phyloP scores from a whole-genome alignment of 2,113 vertebrate species.

The Alligator mississippiensis region DNA sequence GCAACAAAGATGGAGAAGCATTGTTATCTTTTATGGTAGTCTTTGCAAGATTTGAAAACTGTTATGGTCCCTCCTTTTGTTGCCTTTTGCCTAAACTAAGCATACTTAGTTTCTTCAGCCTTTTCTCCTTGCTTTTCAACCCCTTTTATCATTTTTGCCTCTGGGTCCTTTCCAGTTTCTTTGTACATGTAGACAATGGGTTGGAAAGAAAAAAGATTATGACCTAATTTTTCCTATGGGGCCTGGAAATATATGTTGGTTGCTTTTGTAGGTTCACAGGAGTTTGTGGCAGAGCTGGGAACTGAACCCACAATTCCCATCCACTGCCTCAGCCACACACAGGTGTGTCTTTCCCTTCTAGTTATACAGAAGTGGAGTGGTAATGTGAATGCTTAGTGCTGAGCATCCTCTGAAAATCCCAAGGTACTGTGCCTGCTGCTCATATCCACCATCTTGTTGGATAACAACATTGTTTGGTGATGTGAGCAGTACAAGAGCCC shows the following conservation, averaged over 20 bases:
- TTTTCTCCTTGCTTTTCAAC: too few species aligned
- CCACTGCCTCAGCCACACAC: not conserved
- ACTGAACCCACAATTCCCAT: fast-evolving
- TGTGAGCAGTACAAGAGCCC: not conserved
- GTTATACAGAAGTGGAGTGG: not conserved
- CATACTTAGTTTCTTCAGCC: too few species aligned
- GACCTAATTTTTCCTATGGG: not conserved
- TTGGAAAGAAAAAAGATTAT: not conserved
- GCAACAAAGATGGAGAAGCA: too few species aligned
- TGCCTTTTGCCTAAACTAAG: too few species aligned
- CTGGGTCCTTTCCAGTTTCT: not conserved
- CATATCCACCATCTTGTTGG: fast-evolving
- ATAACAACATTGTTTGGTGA: not conserved
- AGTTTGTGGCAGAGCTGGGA: fast-evolving
- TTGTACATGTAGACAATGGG: not conserved
- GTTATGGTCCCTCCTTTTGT: too few species aligned
- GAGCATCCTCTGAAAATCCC: not conserved
- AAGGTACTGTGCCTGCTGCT: fast-evolving
- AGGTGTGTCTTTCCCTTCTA: not conserved
- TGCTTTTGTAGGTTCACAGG: not conserved
- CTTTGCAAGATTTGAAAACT: too few species aligned
- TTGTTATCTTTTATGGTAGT: too few species aligned
- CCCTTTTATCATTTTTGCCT: not conserved
- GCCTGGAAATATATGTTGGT: not conserved
- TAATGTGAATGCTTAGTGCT: fast-evolving